phyloP scores from a whole-genome alignment of 2,113 vertebrate species.

The Cariama cristata region DNA sequence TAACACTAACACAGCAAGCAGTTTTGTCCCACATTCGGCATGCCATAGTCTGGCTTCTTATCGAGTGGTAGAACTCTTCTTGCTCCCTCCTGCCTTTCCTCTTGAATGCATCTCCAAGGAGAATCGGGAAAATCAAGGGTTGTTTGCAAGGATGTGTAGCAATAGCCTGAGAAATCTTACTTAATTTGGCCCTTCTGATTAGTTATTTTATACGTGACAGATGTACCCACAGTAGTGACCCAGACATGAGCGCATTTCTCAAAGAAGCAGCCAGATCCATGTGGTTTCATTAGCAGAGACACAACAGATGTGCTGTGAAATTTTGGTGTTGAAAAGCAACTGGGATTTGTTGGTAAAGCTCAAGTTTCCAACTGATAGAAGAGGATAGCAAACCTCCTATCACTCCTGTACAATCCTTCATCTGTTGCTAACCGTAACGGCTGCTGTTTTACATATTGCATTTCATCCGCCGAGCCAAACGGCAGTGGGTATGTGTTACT shows the following conservation, averaged over 20 bases:
- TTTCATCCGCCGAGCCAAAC: not conserved
- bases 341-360: not conserved
- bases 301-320: conserved; percentile 29
- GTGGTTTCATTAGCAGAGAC: not conserved
- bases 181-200: not conserved
- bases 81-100: not conserved
- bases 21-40: not conserved
- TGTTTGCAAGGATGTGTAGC: not conserved
- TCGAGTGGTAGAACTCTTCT: not conserved
- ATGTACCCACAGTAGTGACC: not conserved
- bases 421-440: not conserved
- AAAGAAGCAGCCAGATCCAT: not conserved
- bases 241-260: not conserved
- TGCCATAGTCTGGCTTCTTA: not conserved
- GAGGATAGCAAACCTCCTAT: not conserved
- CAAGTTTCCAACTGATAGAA: not conserved
- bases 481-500: not conserved
- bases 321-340: not conserved
- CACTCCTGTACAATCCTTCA: not conserved
- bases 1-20: not conserved
- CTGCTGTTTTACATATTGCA: not conserved
- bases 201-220: not conserved
- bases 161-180: not conserved
- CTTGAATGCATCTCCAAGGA: not conserved
- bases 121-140: not conserved